Percentiles rank a stretch among this genome's conserved stretches.
phyloP scores from a whole-genome alignment of 2,113 vertebrate species.

The Tauraco erythrolophus region DNA sequence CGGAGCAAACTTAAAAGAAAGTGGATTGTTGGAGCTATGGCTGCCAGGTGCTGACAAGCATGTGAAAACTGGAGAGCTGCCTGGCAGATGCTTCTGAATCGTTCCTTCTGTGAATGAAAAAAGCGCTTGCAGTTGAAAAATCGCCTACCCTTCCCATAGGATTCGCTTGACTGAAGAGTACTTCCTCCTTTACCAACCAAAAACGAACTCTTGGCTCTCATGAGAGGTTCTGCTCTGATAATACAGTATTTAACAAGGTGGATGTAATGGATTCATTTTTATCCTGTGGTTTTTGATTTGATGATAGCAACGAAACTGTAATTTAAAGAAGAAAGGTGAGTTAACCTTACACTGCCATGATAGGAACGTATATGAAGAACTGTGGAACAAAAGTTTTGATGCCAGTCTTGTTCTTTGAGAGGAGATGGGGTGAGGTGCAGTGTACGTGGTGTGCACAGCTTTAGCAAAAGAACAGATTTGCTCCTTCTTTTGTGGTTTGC shows the following conservation, averaged over 20 bases:
- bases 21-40: neutral
- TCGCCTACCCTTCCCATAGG: neutral
- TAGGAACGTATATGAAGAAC: neutral
- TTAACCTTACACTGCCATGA: neutral
- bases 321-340: neutral
- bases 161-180: neutral
- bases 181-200: neutral
- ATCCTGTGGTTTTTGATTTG: neutral
- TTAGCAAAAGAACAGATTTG: neutral
- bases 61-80: neutral
- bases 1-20: neutral
- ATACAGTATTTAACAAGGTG: neutral
- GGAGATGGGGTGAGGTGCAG: neutral
- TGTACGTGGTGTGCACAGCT: accelerated
- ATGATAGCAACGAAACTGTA: neutral
- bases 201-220: neutral
- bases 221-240: neutral
- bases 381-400: neutral
- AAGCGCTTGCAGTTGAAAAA: neutral
- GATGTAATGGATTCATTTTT: neutral
- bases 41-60: neutral
- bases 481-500: neutral
- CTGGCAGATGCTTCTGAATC: neutral
- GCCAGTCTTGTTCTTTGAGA: neutral
- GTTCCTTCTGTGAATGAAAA: neutral